Base-by-base conservation (phyloP, 2,113 vertebrate genomes). In the Neodontobutis hainanensis region DNA sequence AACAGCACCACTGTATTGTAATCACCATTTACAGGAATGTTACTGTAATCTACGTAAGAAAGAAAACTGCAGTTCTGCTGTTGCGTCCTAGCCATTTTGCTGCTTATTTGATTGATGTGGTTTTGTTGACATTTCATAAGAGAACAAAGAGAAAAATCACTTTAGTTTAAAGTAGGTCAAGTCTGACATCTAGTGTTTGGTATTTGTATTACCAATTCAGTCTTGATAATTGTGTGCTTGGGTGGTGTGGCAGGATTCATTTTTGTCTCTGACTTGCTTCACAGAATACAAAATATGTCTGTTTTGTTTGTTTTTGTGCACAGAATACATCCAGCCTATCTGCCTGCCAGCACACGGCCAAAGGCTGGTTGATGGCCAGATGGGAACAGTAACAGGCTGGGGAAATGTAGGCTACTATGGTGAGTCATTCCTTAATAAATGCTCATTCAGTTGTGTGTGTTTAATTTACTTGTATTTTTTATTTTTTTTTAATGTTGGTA, bases 371-470 rank as follows among this genome's bases (percentile, higher is more conserved):
- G 94, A 95, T 0, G 94, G 95, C 47, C 94, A 95, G 78, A 79
- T 95, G 43, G 95, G 95, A 43, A 95, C 93, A 0, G 95, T 96
- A 11, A 96, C 95, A 0, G 95, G 95, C 60, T 97, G 95, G 95
- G 95, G 95, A 47, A 96, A 95, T 56, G 93, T 94, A 0, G 92
- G 94, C 61, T 95, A 95, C 73, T 94, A 95, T 0, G 94, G 95
- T 96, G 75, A 93, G 93, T 74, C 5, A 3, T 27, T 8, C n/a
- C 12, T 68, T 43, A 27, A 1, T 2, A 27, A 2, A 27, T 27
- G 19, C 1, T 27, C 19, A 27, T 27, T 27, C 19, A 27, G 19
- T 3, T 27, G 19, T 27, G 19, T 27, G 1, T 27, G 19, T 27
- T 27, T 27, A 27, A 27, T 27, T 27, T 27, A 3, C 19, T 27